phyloP scores from a whole-genome alignment of 2,113 vertebrate species.

The Isichthys henryi region DNA sequence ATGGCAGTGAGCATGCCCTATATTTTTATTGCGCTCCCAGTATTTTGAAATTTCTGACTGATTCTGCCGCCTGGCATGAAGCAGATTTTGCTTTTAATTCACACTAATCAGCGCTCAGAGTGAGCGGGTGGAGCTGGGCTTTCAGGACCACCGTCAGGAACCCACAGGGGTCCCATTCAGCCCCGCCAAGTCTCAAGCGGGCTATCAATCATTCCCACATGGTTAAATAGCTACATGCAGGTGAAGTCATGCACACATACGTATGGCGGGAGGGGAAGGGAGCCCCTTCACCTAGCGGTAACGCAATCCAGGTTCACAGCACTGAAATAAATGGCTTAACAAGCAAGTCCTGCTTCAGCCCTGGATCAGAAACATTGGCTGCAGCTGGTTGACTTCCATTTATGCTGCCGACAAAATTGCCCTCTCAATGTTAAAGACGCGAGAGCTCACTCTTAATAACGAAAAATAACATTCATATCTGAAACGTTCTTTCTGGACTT shows the following conservation, averaged over 20 bases:
- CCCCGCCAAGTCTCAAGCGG: background rate
- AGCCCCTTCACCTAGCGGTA: background rate
- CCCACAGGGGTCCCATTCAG: background rate
- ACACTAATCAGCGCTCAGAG: background rate
- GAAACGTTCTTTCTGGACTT: background rate
- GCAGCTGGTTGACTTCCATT: background rate
- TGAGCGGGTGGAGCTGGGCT: background rate
- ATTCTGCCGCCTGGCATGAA: background rate
- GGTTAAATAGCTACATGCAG: slow-evolving; percentile 12
- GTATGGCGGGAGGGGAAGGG: background rate
- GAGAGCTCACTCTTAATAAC: background rate
- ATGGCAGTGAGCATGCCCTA: background rate
- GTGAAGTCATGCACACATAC: background rate
- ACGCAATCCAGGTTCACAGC: background rate
- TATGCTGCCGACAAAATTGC: background rate
- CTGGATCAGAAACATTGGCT: background rate
- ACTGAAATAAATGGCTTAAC: background rate
- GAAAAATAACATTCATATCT: background rate
- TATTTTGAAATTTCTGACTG: background rate
- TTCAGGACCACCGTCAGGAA: slow-evolving; percentile 8
- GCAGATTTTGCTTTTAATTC: background rate
- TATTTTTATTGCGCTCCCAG: background rate
- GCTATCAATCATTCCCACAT: slow-evolving; percentile 6
- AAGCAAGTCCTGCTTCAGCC: background rate
- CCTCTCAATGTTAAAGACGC: background rate